These are phyloP conservation scores for Lasioglossum oenotherae DNA, from an alignment of 2,888 invertebrate species.

Conservation along the genomic window DNA sequence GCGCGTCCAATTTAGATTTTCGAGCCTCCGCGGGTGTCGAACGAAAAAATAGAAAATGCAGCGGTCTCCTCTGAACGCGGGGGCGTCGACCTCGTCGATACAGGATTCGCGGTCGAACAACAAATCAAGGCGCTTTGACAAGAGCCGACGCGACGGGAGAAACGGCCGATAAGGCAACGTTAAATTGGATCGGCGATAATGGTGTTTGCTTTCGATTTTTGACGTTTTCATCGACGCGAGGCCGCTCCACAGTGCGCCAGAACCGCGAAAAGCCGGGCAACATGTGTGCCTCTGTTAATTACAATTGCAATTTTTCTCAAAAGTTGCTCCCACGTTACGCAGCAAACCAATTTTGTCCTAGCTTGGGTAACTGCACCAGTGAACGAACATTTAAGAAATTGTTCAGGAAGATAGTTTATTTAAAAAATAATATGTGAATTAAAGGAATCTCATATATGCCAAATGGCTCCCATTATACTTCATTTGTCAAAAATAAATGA, in stretches of 20 bases:
- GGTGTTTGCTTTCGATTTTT: constrained; percentile 53
- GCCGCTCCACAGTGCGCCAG: neutral
- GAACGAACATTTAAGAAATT: no score
- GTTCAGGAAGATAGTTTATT: no score
- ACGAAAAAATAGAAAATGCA: neutral
- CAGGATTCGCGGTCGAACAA: constrained; percentile 1
- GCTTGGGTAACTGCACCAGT: no score
- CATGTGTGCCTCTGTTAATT: neutral
- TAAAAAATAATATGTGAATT: no score
- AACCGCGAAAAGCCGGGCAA: neutral
- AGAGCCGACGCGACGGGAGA: constrained; percentile 16
- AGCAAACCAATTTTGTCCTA: no score
- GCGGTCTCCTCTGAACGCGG: neutral
- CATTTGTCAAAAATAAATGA: no score
- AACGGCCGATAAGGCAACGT: constrained; percentile 36
- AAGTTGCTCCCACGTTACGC: no score
- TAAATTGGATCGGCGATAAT: constrained; percentile 52
- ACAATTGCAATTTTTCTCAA: no score
- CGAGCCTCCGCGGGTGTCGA: no score
- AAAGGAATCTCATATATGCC: no score
- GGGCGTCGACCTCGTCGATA: constrained; percentile 1
- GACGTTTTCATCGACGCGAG: constrained; percentile 31
- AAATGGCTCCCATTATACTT: no score
- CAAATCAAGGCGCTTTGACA: constrained; percentile 23
- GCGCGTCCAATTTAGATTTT: constrained; percentile 17